Conservation (phyloP, 2,797 vertebrate genomes). For the Arnoldichthys spilopterus region DNA sequence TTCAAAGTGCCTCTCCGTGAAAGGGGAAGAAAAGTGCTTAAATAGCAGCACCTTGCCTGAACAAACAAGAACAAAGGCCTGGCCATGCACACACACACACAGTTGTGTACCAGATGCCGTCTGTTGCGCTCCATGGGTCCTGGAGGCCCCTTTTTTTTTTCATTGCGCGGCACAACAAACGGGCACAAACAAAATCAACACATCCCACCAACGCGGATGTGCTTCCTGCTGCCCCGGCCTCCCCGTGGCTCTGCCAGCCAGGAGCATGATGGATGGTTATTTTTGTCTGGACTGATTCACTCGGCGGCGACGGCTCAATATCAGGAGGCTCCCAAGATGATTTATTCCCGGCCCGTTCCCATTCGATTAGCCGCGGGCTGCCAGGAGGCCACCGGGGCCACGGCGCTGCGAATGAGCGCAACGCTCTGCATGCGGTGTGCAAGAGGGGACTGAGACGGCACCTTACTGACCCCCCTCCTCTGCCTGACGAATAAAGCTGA, state of each 20-base stretch:
- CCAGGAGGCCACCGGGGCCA: conserved; percentile 50
- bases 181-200: conserved; percentile 48
- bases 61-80: conserved; percentile 38
- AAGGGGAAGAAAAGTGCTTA: conserved; percentile 9
- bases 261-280: conserved; percentile 66
- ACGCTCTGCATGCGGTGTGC: conserved; percentile 29
- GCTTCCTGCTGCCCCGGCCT: conserved; percentile 46
- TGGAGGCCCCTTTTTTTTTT: conserved; percentile 22
- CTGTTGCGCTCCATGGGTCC: conserved; percentile 39
- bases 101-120: conserved; percentile 42
- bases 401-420: conserved; percentile 48
- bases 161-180: conserved; percentile 25
- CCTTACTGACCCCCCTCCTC: conserved; percentile 56
- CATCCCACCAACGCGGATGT: conserved; percentile 43
- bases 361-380: conserved; percentile 63
- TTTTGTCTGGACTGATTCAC: conserved; percentile 65
- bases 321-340: conserved; percentile 61
- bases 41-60: conserved; percentile 13
- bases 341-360: conserved; percentile 64
- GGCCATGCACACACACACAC: conserved; percentile 21
- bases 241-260: conserved; percentile 52
- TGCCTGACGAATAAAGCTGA: conserved; percentile 50
- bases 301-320: conserved; percentile 59
- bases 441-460: conserved; percentile 46
- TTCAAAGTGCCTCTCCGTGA: background rate